Percentiles rank a stretch among this genome's conserved stretches.
Evolutionary conservation across 2,888 invertebrate genomes (phyloP).

Genomic region (Drosophila lutescens): DNA sequence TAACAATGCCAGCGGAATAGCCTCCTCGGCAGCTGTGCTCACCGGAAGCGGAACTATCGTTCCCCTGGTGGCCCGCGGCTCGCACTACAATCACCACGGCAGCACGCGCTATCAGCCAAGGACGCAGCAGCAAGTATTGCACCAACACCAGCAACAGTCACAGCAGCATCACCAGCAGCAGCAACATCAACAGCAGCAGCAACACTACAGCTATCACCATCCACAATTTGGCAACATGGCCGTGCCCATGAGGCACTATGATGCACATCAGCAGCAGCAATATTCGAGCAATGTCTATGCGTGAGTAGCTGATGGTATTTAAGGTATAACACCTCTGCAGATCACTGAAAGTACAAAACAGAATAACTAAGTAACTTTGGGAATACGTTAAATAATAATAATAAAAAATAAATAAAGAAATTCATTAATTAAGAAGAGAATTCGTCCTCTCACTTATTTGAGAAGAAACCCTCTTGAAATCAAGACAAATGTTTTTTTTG

Average conservation of each 20-base stretch:
- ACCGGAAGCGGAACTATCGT: constrained; percentile 70
- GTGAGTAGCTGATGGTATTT: constrained; percentile 46
- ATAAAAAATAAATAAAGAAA: too few relatives aligned
- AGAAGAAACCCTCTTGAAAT: too few relatives aligned
- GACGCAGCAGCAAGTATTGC: constrained; percentile 37
- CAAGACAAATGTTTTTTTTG: too few relatives aligned
- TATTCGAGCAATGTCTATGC: constrained; percentile 68
- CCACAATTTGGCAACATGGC: constrained; percentile 84
- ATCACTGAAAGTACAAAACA: too few relatives aligned
- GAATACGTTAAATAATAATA: too few relatives aligned
- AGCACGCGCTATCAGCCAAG: constrained; percentile 56
- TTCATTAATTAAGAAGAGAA: too few relatives aligned
- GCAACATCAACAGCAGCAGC: constrained; percentile 54
- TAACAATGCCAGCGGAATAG: constrained; percentile 61
- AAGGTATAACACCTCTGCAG: background rate
- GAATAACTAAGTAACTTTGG: too few relatives aligned
- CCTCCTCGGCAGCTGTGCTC: constrained; percentile 70
- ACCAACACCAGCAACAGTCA: constrained; percentile 56
- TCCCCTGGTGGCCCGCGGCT: constrained; percentile 63
- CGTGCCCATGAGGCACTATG: constrained; percentile 79
- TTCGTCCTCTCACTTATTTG: too few relatives aligned
- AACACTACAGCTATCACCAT: constrained; percentile 81
- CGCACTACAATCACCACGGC: constrained; percentile 58
- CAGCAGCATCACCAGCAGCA: constrained; percentile 44
- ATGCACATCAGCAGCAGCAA: constrained; percentile 57